Conservation (phyloP, 2,113 vertebrate species). For the Vulpes lagopus region DNA sequence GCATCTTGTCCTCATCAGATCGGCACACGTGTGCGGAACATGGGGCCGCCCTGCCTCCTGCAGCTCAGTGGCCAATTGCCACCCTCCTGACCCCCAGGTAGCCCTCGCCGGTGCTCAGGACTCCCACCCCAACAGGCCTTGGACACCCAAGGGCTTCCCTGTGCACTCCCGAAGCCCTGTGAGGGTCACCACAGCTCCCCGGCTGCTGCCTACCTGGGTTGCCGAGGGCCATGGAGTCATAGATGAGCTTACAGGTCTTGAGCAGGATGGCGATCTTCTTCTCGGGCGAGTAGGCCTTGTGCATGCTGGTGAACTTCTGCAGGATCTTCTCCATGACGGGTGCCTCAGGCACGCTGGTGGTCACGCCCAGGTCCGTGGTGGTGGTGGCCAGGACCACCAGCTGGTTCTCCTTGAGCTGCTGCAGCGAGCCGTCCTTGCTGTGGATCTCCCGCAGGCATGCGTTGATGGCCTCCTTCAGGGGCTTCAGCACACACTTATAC, state of each 20-base stretch:
- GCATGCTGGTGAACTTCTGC: constrained; percentile 92
- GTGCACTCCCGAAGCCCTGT: too few species aligned
- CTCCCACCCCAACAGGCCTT: too few species aligned
- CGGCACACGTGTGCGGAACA: too few species aligned
- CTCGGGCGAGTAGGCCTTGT: constrained; percentile 96
- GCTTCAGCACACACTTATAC: constrained; percentile 97
- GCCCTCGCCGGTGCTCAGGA: too few species aligned
- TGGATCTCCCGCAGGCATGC: constrained; percentile 92
- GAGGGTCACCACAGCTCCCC: background rate
- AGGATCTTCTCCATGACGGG: constrained; percentile 95
- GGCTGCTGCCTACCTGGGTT: constrained; percentile 89
- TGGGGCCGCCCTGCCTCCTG: too few species aligned
- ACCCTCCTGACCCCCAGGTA: too few species aligned
- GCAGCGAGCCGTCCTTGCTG: constrained; percentile 87
- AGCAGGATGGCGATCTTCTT: constrained; percentile 96
- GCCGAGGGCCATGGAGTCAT: constrained; percentile 96
- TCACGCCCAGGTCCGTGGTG: constrained; percentile 95
- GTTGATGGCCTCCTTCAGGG: constrained; percentile 93
- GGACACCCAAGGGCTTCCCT: too few species aligned
- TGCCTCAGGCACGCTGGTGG: constrained; percentile 94
- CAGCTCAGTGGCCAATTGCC: too few species aligned
- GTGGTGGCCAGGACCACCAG: constrained; percentile 93
- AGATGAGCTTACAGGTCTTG: constrained; percentile 98
- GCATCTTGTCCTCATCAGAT: background rate
- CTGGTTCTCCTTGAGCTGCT: constrained; percentile 94